Base-by-base conservation (phyloP, 2,888 invertebrate genomes). In the Agonopterix alstromeriana region DNA sequence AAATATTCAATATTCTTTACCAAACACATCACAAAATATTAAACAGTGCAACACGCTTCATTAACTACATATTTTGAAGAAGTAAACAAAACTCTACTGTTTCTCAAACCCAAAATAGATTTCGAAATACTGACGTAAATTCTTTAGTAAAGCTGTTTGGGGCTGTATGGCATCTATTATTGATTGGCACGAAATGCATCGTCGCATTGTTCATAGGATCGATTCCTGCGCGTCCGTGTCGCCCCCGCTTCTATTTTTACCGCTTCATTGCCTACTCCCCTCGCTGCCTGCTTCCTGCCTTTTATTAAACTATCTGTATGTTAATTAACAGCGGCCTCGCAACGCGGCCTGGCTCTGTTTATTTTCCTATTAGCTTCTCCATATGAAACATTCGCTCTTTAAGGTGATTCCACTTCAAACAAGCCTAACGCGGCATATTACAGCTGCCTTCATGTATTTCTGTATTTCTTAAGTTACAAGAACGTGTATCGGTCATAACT, bases 261-360 rank as follows among this genome's bases (percentile, higher is more conserved):
- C 85, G 87, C 88, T 85, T 84, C 87, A 87, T 87, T 83, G 87
- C 83, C 69, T 82, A 73, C 85, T 85, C 87, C 87, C 86, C 87
- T 86, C 82, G 70, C 71, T 73, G 81, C 75, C 69, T 72, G 83
- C 73, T 87, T 87, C 87, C 88, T 87, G 88, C 83, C 84, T 83
- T 85, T 82, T 86, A 88, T 87, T 85, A 87, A 86, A 86, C 83
- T 86, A 86, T 87, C 81, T 83, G 80, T 85, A 87, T 87, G 87
- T 85, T 86, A 87, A 88, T 88, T 88, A 87, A 83, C 79, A 85
- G 76, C 80, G 82, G 78, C 85, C 81, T 82, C 82, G 77, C 57
- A 56, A 58, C 63, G 70, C 63, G 57, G 67, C 70, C 70, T 67
- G 70, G 58, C 65, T 71, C 65, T 85, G 79, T 83, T 84, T 84